Conservation (phyloP, 2,797 vertebrate genomes). For the Coracias cyanogaster region DNA sequence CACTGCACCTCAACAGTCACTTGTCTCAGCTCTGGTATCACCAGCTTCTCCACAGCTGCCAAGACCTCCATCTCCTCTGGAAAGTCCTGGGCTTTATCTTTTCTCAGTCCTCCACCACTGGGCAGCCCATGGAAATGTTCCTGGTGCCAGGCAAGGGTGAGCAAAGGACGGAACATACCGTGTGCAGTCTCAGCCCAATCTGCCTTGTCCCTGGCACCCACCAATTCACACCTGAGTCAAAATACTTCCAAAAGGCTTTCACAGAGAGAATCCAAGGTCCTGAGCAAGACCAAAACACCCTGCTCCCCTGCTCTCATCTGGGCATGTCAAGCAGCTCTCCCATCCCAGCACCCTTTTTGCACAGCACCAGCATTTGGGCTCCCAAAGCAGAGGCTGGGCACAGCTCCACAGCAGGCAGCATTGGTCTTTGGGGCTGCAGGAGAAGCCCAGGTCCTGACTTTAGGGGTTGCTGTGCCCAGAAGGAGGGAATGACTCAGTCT, state of each 20-base stretch:
- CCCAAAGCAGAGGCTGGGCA: background rate
- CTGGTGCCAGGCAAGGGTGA: background rate
- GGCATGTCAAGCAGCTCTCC: background rate
- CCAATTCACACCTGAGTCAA: background rate
- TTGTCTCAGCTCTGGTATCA: background rate
- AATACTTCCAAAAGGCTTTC: background rate
- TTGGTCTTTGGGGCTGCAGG: background rate
- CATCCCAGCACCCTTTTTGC: background rate
- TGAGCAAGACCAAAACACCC: background rate
- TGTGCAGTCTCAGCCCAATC: background rate
- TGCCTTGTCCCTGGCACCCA: background rate
- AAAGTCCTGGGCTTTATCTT: background rate
- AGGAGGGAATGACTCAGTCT: background rate
- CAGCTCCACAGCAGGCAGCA: background rate
- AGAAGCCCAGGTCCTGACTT: background rate
- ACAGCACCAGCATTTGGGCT: background rate
- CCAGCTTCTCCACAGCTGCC: background rate
- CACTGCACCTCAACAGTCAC: rapidly evolving
- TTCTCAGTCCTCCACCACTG: background rate
- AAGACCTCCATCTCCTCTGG: background rate
- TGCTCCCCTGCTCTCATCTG: background rate
- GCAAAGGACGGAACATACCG: rapidly evolving
- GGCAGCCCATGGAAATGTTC: background rate
- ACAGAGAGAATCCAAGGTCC: background rate
- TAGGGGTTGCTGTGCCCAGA: background rate